Base-by-base conservation (phyloP, 2,797 vertebrate species). In the Cryptoprocta ferox region DNA sequence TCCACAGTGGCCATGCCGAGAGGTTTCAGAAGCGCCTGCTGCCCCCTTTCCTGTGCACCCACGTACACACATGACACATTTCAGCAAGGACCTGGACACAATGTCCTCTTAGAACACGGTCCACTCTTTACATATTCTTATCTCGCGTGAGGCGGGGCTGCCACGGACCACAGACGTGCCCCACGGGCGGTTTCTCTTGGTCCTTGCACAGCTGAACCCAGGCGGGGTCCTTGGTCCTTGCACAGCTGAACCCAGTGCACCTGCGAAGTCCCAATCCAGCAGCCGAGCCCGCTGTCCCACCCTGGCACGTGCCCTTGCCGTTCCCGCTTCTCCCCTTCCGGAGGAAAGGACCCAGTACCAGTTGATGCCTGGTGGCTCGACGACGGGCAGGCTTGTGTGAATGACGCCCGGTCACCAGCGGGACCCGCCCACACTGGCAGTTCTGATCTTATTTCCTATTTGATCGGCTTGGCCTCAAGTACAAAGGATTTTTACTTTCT, bases 141-240 rank as follows among this genome's bases (percentile, higher is more conserved):
- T 93, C 95, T 96, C 6, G 6, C 75, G 89, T 19, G 30, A 89
- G 71, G 78, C 93, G 50, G 85, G 91, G 91, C 82, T 53, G 45
- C 89, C 15, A 10, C 3, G 88, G 75, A 66, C 89, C 95, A 80
- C 92, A 84, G 8, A 45, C 2, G 1, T 59, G 42, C 35, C 42
- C 76, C n/a, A 24, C 0, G 0, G 24, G 9, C 21, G 21, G 53
- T n/a, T 28, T 53, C 59, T 70, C 42, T 71, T 21, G 35, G 79
- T 86, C 50, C n/a, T 28, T 66, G 82, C 24, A 0, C 66, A 45
- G 6, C 26, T n/a, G 32, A 68, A 80, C 87, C 75, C 48, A 19
- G 61, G 82, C 1, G 0, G 24, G 30, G 15, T 50, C n/a, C 42
- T 71, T 21, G 35, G 79, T 86, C 50, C n/a, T 28, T 66, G 82